Conservation (phyloP, 2,797 vertebrate genomes). For the Tragopan temminckii region DNA sequence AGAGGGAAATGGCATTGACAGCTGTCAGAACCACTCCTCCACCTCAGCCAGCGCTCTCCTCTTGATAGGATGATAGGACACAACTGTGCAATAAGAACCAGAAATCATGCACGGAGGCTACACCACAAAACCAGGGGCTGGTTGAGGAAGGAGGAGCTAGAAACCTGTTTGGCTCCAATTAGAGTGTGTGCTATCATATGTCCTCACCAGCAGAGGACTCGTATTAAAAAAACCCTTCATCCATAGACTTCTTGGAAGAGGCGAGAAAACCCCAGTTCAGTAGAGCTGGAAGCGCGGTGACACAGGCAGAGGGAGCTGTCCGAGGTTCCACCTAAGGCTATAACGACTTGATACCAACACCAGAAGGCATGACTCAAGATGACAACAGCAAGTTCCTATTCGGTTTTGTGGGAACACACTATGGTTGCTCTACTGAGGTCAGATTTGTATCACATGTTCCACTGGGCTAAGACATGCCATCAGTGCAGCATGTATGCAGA, state of each 20-base stretch:
- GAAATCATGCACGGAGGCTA: not conserved
- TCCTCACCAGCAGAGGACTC: not conserved
- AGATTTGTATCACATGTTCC: not conserved
- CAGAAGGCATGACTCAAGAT: not conserved
- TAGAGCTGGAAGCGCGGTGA: rapidly evolving
- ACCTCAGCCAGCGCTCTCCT: not conserved
- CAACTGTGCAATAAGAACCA: not conserved
- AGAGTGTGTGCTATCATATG: rapidly evolving
- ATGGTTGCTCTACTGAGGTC: not conserved
- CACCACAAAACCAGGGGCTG: not conserved
- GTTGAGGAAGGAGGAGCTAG: not conserved
- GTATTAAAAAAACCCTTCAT: not conserved
- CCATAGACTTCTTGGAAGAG: not conserved
- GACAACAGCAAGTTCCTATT: not conserved
- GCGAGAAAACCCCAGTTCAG: not conserved
- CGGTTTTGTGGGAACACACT: not conserved
- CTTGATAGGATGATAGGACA: not conserved
- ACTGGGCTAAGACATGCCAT: not conserved
- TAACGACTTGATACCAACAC: not conserved
- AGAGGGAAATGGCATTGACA: not conserved
- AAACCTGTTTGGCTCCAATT: not conserved
- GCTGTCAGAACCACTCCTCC: not conserved
- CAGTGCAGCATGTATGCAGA: not conserved
- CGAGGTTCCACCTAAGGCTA: not conserved
- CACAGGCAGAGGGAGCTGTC: not conserved